These are phyloP conservation scores for Hemithea aestivaria DNA, from an alignment of 2,888 invertebrate species.

Conservation along the genomic window DNA sequence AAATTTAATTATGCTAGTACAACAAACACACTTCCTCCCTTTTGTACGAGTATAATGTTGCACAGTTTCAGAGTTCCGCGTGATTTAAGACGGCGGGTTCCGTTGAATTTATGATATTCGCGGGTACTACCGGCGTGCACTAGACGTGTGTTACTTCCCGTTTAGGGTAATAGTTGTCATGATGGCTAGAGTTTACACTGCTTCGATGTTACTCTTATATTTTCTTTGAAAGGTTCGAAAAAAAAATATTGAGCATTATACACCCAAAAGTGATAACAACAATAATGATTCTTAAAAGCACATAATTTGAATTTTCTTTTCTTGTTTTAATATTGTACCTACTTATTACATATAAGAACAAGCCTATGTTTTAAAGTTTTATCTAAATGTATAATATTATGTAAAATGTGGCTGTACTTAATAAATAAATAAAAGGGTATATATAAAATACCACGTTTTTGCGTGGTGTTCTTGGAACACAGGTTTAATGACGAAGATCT, in stretches of 20 bases:
- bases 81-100: conserved; percentile 44
- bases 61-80: conserved; percentile 23
- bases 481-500: too few relatives aligned
- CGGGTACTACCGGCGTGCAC: conserved; percentile 38
- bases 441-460: conserved; percentile 1
- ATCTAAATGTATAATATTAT: neutral
- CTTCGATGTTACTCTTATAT: too few relatives aligned
- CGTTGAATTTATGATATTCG: conserved; percentile 45
- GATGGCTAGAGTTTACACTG: conserved; percentile 12
- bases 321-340: too few relatives aligned
- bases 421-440: conserved; percentile 1
- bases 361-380: too few relatives aligned
- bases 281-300: too few relatives aligned
- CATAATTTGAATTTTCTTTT: too few relatives aligned
- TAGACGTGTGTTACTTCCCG: conserved; percentile 36
- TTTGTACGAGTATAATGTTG: neutral
- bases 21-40: neutral
- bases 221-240: conserved; percentile 9
- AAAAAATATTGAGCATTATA: too few relatives aligned
- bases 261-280: too few relatives aligned
- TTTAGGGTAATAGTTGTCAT: conserved; percentile 32
- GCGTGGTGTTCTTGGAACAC: conserved; percentile 1
- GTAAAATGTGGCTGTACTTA: neutral
- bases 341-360: too few relatives aligned
- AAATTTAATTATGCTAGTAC: too few relatives aligned